Conservation (phyloP, 2,797 vertebrate species). For the Petrocephalus sullivani region DNA sequence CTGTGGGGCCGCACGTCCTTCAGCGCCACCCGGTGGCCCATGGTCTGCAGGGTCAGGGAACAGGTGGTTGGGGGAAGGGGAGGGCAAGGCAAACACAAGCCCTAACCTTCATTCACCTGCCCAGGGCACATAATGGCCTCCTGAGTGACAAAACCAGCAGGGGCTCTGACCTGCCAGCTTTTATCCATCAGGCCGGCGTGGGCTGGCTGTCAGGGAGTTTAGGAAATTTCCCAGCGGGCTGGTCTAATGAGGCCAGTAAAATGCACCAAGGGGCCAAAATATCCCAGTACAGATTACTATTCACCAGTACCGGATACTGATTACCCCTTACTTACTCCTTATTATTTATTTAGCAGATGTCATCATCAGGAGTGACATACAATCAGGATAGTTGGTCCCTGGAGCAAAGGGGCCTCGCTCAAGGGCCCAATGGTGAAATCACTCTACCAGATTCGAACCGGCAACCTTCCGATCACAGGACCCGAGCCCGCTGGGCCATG, state of each 20-base stretch:
- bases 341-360: neutral
- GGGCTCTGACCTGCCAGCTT: neutral
- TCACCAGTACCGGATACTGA: neutral
- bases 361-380: neutral
- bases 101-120: conserved; percentile 24
- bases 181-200: neutral
- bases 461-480: neutral
- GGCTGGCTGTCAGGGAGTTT: neutral
- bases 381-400: neutral
- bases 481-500: neutral
- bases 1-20: conserved; percentile 58
- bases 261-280: neutral
- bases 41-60: conserved; percentile 42
- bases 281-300: neutral
- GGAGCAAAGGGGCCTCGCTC: neutral
- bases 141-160: neutral
- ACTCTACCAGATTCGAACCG: neutral
- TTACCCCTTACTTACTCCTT: neutral
- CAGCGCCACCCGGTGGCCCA: conserved; percentile 50
- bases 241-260: neutral
- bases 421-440: neutral
- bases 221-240: neutral
- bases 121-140: conserved; percentile 23
- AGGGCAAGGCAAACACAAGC: neutral
- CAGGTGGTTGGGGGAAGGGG: conserved; percentile 7